A percentile compares a stretch with the other conserved stretches of the same genome.
These are phyloP conservation scores for Ooceraea biroi DNA, from an alignment of 1,140 invertebrate genomes.

Conservation along the genomic window DNA sequence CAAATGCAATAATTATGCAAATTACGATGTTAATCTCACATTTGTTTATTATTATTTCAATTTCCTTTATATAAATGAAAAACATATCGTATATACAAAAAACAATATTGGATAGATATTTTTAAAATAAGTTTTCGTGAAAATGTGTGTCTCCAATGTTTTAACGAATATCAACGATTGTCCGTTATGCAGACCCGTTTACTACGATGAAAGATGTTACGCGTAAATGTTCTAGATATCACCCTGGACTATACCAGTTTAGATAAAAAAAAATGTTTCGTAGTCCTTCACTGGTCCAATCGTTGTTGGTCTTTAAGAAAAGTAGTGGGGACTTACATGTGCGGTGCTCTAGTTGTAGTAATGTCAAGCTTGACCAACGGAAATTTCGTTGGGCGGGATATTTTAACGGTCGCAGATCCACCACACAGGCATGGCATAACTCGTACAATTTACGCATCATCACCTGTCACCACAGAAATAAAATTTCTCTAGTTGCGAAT, in stretches of 20 bases:
- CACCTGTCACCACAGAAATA: not conserved
- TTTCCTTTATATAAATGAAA: too few relatives aligned
- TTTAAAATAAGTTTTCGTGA: not conserved
- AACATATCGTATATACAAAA: too few relatives aligned
- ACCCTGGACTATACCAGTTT: conserved; percentile 20
- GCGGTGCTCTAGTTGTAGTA: conserved; percentile 63
- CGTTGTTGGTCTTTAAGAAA: conserved; percentile 17
- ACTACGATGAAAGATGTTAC: conserved; percentile 5
- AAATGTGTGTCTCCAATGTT: not conserved
- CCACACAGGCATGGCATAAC: not conserved
- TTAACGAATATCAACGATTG: not conserved
- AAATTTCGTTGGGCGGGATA: conserved; percentile 24
- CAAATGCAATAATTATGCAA: not conserved
- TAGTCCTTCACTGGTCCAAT: conserved; percentile 22
- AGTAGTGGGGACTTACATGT: conserved; percentile 39
- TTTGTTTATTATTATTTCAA: too few relatives aligned
- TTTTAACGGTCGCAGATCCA: conserved; percentile 57
- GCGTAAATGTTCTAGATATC: not conserved
- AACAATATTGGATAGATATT: too few relatives aligned
- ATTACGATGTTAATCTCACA: not conserved
- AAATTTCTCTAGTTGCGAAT: not conserved
- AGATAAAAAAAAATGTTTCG: conserved; percentile 53
- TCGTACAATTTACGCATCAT: conserved; percentile 27
- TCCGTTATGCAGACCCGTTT: not conserved
- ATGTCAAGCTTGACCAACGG: conserved; percentile 49